Conservation (phyloP, 2,888 invertebrate species). For the Pandemis heparana region DNA sequence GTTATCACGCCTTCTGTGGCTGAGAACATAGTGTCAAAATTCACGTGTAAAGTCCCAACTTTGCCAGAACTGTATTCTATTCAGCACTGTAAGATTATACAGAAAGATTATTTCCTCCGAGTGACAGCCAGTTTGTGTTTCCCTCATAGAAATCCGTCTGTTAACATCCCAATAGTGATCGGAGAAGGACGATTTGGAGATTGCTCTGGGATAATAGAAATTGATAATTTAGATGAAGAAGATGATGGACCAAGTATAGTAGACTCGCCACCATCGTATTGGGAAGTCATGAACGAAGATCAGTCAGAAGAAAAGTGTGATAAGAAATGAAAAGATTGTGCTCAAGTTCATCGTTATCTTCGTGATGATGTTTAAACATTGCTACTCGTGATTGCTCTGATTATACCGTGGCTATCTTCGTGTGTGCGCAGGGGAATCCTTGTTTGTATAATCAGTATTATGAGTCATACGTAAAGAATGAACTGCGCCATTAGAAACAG, state of each 20-base stretch:
- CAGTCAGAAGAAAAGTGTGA: slow-evolving; percentile 15
- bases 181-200: slow-evolving; percentile 36
- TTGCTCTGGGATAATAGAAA: slow-evolving; percentile 26
- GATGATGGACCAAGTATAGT: slow-evolving; percentile 15
- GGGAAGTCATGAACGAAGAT: slow-evolving; percentile 49
- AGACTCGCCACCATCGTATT: slow-evolving; percentile 48
- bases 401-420: too few relatives aligned
- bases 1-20: background rate
- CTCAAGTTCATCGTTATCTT: background rate
- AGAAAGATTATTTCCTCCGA: slow-evolving; percentile 26
- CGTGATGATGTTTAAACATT: background rate
- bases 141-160: slow-evolving; percentile 33
- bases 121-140: slow-evolving; percentile 24
- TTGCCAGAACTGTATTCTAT: slow-evolving; percentile 32
- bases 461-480: too few relatives aligned
- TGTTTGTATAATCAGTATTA: too few relatives aligned
- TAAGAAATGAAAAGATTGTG: background rate
- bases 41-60: slow-evolving; percentile 21
- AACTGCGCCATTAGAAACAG: too few relatives aligned
- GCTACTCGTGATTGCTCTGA: too few relatives aligned
- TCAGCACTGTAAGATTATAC: slow-evolving; percentile 33
- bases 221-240: background rate
- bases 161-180: slow-evolving; percentile 36
- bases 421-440: too few relatives aligned
- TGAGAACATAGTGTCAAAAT: slow-evolving; percentile 9